Evolutionary conservation across 2,888 invertebrate genomes (phyloP).

Genomic region (Drosophila monieri): DNA sequence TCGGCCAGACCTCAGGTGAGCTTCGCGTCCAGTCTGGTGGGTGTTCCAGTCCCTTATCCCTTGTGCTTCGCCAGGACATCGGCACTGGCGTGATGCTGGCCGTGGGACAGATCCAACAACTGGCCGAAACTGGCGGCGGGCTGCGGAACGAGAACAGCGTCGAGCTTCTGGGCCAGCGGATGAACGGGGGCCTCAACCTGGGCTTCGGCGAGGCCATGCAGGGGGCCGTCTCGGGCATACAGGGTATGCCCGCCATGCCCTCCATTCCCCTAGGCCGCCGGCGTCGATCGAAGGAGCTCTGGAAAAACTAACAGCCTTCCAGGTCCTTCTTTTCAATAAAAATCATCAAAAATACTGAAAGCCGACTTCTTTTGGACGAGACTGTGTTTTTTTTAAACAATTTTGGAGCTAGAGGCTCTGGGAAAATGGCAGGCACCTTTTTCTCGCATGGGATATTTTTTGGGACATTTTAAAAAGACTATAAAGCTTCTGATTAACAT

Average conservation of each 20-base stretch:
- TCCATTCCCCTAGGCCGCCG: slow-evolving; percentile 32
- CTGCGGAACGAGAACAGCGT: slow-evolving; percentile 51
- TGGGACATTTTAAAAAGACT: too few species aligned
- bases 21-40: background rate
- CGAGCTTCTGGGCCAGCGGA: slow-evolving; percentile 62
- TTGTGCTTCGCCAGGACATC: slow-evolving; percentile 53
- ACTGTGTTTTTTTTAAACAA: too few species aligned
- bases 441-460: too few species aligned
- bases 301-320: background rate
- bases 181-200: slow-evolving; percentile 43
- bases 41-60: background rate
- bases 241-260: slow-evolving; percentile 20
- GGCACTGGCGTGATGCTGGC: slow-evolving; percentile 54
- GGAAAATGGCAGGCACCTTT: too few species aligned
- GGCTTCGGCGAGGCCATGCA: slow-evolving; percentile 71
- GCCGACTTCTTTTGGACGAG: background rate
- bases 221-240: slow-evolving; percentile 21
- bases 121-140: slow-evolving; percentile 66
- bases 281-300: background rate
- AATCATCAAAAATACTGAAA: background rate
- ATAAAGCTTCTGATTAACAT: too few species aligned
- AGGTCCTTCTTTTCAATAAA: background rate
- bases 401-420: too few species aligned
- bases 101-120: slow-evolving; percentile 60
- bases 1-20: slow-evolving; percentile 30